Evolutionary conservation across 2,888 invertebrate species (phyloP), one percentile per base, ranked within the genome.

Genomic region (Athripsodes cinereus): DNA sequence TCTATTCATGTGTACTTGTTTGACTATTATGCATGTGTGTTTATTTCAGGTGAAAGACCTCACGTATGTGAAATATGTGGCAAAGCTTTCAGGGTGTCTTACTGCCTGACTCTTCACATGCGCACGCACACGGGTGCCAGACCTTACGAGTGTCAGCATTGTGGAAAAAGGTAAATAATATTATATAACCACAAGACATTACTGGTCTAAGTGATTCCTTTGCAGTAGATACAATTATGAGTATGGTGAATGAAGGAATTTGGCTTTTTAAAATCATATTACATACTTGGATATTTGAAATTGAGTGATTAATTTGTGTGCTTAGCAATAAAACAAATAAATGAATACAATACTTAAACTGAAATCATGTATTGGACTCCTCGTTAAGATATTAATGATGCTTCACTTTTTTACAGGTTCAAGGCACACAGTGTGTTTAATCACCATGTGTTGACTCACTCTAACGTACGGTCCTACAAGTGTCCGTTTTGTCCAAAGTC

Each of bases 341-440:
- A n/a, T n/a, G n/a, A n/a, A n/a, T n/a, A n/a, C n/a, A n/a, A n/a
- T n/a, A n/a, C n/a, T n/a, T n/a, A n/a, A n/a, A n/a, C n/a, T n/a
- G n/a, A n/a, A n/a, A n/a, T n/a, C n/a, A n/a, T n/a, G n/a, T n/a
- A n/a, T n/a, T n/a, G n/a, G n/a, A n/a, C n/a, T n/a, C n/a, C n/a
- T n/a, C n/a, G n/a, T n/a, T n/a, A n/a, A n/a, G n/a, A n/a, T n/a
- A n/a, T n/a, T n/a, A n/a, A n/a, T n/a, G n/a, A n/a, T n/a, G n/a
- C 10, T 6, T 26, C 10, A 10, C 13, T 56, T 18, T n/a, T 34
- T 22, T 58, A 1, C 66, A 82, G 88, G 65, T 90, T 90, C 66
- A 90, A 90, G 70, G 87, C 90, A 0, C 87, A 88, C 65, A 87
- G 88, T 58, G 89, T 88, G 0, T 90, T 87, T 73, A 86, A 87